These are phyloP conservation scores for Mimumesa dahlbomi DNA, from an alignment of 2,888 invertebrate species.

Conservation along the genomic window DNA sequence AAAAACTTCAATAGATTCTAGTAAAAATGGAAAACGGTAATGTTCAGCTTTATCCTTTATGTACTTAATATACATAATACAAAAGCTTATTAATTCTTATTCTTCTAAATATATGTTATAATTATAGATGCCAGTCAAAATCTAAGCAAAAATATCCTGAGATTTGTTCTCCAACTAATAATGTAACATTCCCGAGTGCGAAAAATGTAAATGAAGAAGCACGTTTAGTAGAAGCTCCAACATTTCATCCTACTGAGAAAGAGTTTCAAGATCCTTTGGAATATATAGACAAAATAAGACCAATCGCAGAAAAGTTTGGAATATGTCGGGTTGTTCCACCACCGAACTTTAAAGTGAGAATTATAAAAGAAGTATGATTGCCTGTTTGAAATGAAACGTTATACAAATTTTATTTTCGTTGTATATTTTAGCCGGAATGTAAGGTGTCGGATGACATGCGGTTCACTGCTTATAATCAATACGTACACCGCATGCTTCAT, in stretches of 20 bases:
- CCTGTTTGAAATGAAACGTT: background rate
- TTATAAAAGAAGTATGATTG: background rate
- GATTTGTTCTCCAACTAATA: conserved; percentile 65
- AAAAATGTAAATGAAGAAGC: conserved; percentile 75
- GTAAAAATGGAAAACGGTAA: conserved; percentile 68
- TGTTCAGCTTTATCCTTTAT: background rate
- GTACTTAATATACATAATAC: background rate
- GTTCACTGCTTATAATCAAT: conserved; percentile 94
- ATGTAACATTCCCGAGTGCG: conserved; percentile 69
- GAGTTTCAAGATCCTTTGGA: conserved; percentile 92
- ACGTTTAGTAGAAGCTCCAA: conserved; percentile 87
- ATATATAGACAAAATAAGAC: conserved; percentile 90
- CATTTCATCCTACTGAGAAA: conserved; percentile 89
- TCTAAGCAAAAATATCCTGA: conserved; percentile 65
- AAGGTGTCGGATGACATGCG: conserved; percentile 91
- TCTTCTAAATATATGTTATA: background rate
- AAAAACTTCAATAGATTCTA: conserved; percentile 68
- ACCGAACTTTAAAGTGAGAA: conserved; percentile 84
- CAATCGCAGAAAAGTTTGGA: conserved; percentile 89
- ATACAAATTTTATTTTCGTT: background rate
- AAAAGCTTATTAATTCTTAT: background rate
- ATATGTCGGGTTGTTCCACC: conserved; percentile 95
- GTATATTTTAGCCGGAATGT: conserved; percentile 85
- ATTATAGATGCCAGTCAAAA: conserved; percentile 65
- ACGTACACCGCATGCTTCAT: conserved; percentile 91